Conservation (phyloP, 1,140 invertebrate genomes). For the Drosophila kanapiae region DNA sequence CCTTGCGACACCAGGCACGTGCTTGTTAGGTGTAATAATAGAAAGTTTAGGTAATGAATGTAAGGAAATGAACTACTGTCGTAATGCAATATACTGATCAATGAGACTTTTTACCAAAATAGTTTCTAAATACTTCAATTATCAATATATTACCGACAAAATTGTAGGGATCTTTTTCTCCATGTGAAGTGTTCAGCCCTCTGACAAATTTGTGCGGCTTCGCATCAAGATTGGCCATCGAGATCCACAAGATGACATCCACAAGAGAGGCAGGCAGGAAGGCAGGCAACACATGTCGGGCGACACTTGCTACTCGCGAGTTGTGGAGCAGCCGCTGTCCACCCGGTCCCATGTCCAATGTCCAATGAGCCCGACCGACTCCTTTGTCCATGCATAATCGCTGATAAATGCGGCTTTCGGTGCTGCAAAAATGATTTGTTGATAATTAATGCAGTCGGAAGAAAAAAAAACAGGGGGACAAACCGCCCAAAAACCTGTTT, state of each 20-base stretch:
- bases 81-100: too few species aligned
- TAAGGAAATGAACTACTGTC: too few species aligned
- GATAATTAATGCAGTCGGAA: slow-evolving; percentile 78
- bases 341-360: slow-evolving; percentile 7
- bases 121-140: too few species aligned
- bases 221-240: slow-evolving; percentile 51
- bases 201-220: slow-evolving; percentile 49
- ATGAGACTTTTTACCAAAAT: too few species aligned
- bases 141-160: background rate
- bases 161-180: background rate
- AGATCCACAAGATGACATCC: slow-evolving; percentile 48
- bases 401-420: slow-evolving; percentile 79
- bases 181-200: slow-evolving; percentile 10
- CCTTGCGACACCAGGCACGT: too few species aligned
- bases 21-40: too few species aligned
- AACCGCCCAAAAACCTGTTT: slow-evolving; percentile 63
- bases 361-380: slow-evolving; percentile 26
- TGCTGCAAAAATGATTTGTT: slow-evolving; percentile 82
- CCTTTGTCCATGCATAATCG: slow-evolving; percentile 72
- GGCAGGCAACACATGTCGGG: slow-evolving; percentile 68
- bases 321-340: slow-evolving; percentile 25
- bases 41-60: too few species aligned
- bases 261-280: background rate
- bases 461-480: slow-evolving; percentile 40
- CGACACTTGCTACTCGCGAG: slow-evolving; percentile 60